Base-by-base conservation (phyloP, 2,797 vertebrate species). In the Bradypus variegatus region DNA sequence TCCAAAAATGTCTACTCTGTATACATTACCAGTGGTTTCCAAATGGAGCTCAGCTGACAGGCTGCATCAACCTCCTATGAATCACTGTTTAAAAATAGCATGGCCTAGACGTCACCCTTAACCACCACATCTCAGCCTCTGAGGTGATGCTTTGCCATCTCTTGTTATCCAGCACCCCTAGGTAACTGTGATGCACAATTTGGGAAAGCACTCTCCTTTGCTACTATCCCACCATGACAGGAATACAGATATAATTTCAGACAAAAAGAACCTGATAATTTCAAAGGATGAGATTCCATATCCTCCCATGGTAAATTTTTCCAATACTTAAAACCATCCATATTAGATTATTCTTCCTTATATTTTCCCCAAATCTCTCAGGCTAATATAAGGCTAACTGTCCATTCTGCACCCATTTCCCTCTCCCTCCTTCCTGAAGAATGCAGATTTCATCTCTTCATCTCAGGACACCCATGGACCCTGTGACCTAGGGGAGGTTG, bases 1-100 rank as follows among this genome's bases (percentile, higher is more conserved):
- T 91, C 38, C 80, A 80, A 92, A 88, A 38, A 65, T 36, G 14
- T 92, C 64, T 94, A 11, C 27, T 92, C 38, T 84, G 14, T 77
- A 15, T 81, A 67, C 33, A 41, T 69, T 55, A 69, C 48, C 55
- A 41, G 48, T 27, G 55, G 53, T 93, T 92, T 91, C 60, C 78
- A 87, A 89, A 60, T 12, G n/a, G 41, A 87, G 62, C 53, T 80
- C 78, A 89, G 38, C 38, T 73, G 62, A 78, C 33, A 65, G 58
- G 21, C n/a, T 19, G 9, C 25, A 58, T 33, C 25, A 84, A 29
- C 38, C 8, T 45, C 36, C 45, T 2, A 53, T 72, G 80, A 78
- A 69, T 75, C 33, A 76, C 55, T 77, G 31, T 21, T 89, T 83
- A 86, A 75, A 94, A 93, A 79, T 14, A 77, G 45, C 70, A 11